Evolutionary conservation across 1,140 invertebrate genomes (phyloP).

Genomic region (Panulirus ornatus): DNA sequence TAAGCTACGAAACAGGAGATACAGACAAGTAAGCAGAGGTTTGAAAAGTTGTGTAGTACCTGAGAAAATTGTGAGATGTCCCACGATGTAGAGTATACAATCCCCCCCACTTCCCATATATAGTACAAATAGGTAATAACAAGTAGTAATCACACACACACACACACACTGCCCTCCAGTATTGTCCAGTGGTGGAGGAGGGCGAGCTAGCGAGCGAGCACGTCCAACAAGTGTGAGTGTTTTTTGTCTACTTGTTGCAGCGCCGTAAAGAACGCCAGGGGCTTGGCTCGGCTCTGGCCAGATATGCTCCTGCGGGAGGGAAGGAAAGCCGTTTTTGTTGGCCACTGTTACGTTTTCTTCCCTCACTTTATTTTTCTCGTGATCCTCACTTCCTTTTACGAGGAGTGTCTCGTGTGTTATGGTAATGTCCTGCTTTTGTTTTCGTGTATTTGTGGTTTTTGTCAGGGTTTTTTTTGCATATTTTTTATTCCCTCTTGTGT

Average conservation of each 20-base stretch:
- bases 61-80: too few species aligned
- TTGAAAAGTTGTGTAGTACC: too few species aligned
- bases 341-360: background rate
- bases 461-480: too few species aligned
- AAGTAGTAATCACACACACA: background rate
- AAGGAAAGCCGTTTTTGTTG: background rate
- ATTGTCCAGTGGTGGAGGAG: conserved; percentile 2
- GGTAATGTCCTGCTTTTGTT: too few species aligned
- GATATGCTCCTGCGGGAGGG: background rate
- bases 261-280: background rate
- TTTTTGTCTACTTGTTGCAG: conserved; percentile 2
- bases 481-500: too few species aligned
- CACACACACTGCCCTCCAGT: background rate
- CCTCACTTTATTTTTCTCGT: background rate
- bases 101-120: background rate
- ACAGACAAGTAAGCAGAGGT: too few species aligned
- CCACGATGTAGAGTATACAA: too few species aligned
- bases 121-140: too few species aligned
- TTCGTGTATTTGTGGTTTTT: too few species aligned
- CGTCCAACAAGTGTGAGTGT: background rate
- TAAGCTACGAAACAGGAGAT: too few species aligned
- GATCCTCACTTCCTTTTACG: background rate
- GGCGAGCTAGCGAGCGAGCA: background rate
- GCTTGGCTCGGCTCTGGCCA: background rate
- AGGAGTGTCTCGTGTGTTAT: too few species aligned